phyloP scores from a whole-genome alignment of 1,140 invertebrate genomes.

The Lordiphosa clarofinis region DNA sequence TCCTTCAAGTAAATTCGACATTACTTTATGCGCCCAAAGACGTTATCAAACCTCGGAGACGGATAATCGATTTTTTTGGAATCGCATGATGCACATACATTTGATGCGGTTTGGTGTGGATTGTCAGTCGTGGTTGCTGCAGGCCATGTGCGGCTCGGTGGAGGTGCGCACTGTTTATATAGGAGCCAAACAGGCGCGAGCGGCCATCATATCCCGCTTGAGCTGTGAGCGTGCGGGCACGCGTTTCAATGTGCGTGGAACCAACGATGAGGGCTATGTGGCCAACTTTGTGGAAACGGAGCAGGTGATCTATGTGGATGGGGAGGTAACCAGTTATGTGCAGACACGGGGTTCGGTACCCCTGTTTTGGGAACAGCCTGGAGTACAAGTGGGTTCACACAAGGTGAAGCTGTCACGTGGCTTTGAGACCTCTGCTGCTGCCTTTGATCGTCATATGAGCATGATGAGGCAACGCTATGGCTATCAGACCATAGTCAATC shows the following conservation, averaged over 20 bases:
- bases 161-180: constrained; percentile 98
- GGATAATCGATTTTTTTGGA: constrained; percentile 98
- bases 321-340: constrained; percentile 89
- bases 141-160: constrained; percentile 97
- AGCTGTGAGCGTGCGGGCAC: constrained; percentile 98
- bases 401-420: constrained; percentile 98
- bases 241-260: constrained; percentile 98
- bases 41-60: constrained; percentile 88
- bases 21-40: constrained; percentile 95
- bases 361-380: constrained; percentile 99
- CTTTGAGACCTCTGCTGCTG: constrained; percentile 93
- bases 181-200: constrained; percentile 93
- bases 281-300: constrained; percentile 99
- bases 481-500: constrained; percentile 94
- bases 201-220: constrained; percentile 95
- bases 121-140: constrained; percentile 92
- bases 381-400: constrained; percentile 99
- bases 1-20: constrained; percentile 84
- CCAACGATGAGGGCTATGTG: constrained; percentile 99
- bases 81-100: constrained; percentile 95
- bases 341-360: constrained; percentile 98
- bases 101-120: constrained; percentile 93
- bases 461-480: constrained; percentile 95
- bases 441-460: constrained; percentile 94
- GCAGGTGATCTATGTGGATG: constrained; percentile 95